These are phyloP conservation scores for Biston betularia DNA, from an alignment of 2,888 invertebrate genomes.

Conservation along the genomic window DNA sequence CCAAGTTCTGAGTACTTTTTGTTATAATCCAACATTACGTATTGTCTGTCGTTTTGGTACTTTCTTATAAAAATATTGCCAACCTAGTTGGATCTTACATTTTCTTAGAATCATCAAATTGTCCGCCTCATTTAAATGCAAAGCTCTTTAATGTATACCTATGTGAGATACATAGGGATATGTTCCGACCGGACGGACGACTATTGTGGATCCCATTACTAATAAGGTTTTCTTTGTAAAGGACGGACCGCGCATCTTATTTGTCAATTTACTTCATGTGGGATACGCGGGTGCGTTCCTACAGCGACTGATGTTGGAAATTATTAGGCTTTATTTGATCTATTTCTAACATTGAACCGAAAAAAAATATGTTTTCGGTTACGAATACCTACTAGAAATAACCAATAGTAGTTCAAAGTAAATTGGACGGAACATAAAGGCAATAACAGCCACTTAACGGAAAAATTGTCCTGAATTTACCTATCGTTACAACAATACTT, in stretches of 20 bases:
- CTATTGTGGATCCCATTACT: conserved; percentile 23
- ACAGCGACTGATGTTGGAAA: conserved; percentile 6
- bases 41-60: too few species aligned
- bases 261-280: conserved; percentile 30
- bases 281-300: conserved; percentile 13
- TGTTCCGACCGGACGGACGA: conserved; percentile 17
- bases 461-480: too few species aligned
- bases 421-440: too few species aligned
- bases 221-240: conserved; percentile 31
- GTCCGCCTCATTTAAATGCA: conserved; percentile 5
- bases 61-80: too few species aligned
- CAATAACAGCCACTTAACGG: too few species aligned
- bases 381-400: too few species aligned
- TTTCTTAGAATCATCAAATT: background rate
- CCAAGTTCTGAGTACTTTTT: background rate
- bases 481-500: too few species aligned
- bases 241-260: conserved; percentile 19
- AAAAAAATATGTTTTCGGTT: too few species aligned
- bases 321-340: conserved; percentile 5
- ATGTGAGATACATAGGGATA: conserved; percentile 23
- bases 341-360: background rate
- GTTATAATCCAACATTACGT: too few species aligned
- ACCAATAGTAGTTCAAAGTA: too few species aligned
- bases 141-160: background rate
- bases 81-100: background rate